These are phyloP conservation scores for Halcyon chelicuti DNA, from an alignment of 2,797 vertebrate genomes.

Conservation along the genomic window DNA sequence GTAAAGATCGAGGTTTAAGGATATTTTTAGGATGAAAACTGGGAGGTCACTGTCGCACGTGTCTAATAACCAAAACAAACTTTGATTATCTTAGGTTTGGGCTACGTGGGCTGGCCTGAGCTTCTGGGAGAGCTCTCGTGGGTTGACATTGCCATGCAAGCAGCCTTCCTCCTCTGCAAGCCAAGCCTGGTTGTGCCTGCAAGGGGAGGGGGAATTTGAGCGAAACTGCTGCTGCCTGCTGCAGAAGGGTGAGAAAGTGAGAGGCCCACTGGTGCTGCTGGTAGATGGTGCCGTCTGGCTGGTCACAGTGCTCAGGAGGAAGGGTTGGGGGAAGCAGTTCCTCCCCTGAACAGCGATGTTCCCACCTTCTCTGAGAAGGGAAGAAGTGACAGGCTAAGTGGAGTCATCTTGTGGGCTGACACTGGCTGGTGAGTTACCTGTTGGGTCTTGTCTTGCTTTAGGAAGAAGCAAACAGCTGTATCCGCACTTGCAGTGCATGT, in stretches of 20 bases:
- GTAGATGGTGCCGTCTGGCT: background rate
- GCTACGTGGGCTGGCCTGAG: background rate
- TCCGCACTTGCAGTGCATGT: background rate
- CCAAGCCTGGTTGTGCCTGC: background rate
- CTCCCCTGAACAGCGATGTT: background rate
- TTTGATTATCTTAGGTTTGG: background rate
- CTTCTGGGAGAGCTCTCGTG: background rate
- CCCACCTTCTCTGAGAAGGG: background rate
- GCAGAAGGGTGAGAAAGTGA: background rate
- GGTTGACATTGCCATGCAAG: fast-evolving
- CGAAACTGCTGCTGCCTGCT: background rate
- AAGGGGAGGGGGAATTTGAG: fast-evolving
- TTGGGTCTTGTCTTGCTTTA: background rate
- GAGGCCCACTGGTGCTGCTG: background rate
- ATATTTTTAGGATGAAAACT: background rate
- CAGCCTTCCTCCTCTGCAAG: background rate
- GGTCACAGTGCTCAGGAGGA: background rate
- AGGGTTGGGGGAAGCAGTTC: background rate
- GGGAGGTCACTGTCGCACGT: background rate
- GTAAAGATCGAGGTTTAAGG: background rate
- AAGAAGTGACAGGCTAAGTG: background rate
- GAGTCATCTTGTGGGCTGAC: background rate
- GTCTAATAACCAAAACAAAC: background rate
- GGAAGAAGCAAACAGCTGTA: background rate
- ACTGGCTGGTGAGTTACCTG: background rate